Evolutionary conservation across 1,140 invertebrate species (phyloP).

Genomic region (Panagrolaimus sp.): DNA sequence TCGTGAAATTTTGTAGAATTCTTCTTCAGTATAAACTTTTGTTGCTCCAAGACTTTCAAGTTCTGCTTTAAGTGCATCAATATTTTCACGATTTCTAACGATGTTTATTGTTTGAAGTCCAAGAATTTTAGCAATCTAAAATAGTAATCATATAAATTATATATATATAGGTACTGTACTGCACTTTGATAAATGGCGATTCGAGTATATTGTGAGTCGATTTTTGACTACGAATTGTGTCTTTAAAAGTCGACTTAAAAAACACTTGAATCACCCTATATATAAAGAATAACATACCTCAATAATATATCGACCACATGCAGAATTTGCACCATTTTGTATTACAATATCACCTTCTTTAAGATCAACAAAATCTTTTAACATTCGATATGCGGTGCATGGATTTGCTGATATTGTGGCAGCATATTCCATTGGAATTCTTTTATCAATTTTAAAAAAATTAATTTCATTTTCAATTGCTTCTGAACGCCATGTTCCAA

Average conservation of each 20-base stretch:
- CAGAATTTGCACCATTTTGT: conserved; percentile 95
- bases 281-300: conserved; percentile 66
- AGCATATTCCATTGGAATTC: conserved; percentile 63
- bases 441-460: conserved; percentile 31
- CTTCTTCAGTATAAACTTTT: conserved; percentile 75
- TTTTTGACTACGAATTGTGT: no score
- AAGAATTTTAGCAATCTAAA: conserved; percentile 42
- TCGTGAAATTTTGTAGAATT: conserved; percentile 30
- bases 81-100: conserved; percentile 72
- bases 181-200: no score
- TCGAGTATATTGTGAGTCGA: no score
- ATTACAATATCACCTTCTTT: conserved; percentile 76
- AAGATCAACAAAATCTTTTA: conserved; percentile 78
- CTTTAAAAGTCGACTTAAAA: no score
- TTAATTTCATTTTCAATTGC: conserved; percentile 35
- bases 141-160: no score
- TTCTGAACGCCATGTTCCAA: conserved; percentile 49
- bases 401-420: conserved; percentile 86
- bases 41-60: conserved; percentile 76
- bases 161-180: no score
- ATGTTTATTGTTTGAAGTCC: conserved; percentile 76
- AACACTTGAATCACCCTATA: no score
- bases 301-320: conserved; percentile 84
- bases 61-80: conserved; percentile 69
- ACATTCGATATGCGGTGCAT: conserved; percentile 80